phyloP scores from a whole-genome alignment of 2,797 vertebrate genomes.

The Remorina albescens region DNA sequence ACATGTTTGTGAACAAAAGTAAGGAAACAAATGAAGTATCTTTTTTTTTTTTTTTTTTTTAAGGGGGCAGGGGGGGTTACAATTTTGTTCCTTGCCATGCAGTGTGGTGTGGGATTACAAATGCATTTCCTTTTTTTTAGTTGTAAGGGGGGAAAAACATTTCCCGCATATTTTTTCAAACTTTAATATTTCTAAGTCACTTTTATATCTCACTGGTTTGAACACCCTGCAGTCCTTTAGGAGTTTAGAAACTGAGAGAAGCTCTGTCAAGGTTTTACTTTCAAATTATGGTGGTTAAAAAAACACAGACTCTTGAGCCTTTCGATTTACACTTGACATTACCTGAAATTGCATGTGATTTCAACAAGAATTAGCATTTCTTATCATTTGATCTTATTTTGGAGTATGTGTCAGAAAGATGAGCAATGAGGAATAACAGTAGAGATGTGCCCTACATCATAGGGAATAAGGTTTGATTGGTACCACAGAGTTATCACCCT shows the following conservation, averaged over 20 bases:
- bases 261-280: constrained; percentile 62
- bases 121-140: constrained; percentile 27
- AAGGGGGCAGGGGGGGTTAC: no score
- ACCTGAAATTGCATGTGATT: constrained; percentile 79
- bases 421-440: constrained; percentile 71
- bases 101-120: constrained; percentile 11
- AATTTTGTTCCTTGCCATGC: constrained; percentile 22
- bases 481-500: constrained; percentile 63
- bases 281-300: constrained; percentile 46
- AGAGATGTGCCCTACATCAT: constrained; percentile 74
- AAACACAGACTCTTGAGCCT: constrained; percentile 40
- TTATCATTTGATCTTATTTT: constrained; percentile 78
- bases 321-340: constrained; percentile 68
- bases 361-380: constrained; percentile 78
- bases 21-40: constrained; percentile 6
- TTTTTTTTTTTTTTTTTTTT: constrained; percentile 13
- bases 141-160: background rate
- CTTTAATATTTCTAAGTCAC: constrained; percentile 52
- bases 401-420: constrained; percentile 71
- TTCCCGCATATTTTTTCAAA: constrained; percentile 47
- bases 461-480: constrained; percentile 69
- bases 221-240: constrained; percentile 45
- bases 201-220: constrained; percentile 48
- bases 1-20: background rate
- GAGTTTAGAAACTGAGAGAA: constrained; percentile 56